These are phyloP conservation scores for Nomada ferruginata DNA, from an alignment of 2,888 invertebrate species.

Conservation along the genomic window DNA sequence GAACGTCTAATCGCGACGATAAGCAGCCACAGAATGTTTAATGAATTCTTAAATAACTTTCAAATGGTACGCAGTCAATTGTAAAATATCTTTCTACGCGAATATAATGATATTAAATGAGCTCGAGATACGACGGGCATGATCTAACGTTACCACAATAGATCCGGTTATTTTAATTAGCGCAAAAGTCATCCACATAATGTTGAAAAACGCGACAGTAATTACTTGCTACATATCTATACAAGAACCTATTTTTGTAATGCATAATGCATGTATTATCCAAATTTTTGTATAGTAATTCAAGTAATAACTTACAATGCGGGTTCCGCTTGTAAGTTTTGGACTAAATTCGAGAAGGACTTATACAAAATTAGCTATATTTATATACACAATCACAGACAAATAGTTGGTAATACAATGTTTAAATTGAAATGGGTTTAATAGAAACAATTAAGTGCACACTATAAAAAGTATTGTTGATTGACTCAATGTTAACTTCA, in stretches of 20 bases:
- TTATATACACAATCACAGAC: background rate
- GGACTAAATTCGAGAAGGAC: background rate
- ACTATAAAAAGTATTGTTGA: background rate
- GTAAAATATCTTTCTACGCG: background rate
- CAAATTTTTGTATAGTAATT: background rate
- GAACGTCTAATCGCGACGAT: constrained; percentile 36
- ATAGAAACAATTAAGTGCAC: background rate
- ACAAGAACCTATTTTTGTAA: background rate
- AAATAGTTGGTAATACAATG: background rate
- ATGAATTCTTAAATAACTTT: background rate
- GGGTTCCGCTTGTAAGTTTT: background rate
- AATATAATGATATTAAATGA: background rate
- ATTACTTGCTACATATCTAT: background rate
- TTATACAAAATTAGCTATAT: background rate
- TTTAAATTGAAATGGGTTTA: background rate
- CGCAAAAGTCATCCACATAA: too few relatives aligned
- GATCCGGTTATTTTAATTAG: background rate
- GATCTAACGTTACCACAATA: background rate
- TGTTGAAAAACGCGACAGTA: background rate
- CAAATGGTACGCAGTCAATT: background rate
- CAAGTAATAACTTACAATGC: background rate
- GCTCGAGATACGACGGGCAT: background rate
- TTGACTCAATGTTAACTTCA: constrained; percentile 3
- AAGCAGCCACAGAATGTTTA: background rate
- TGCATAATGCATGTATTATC: background rate